Evolutionary conservation across 2,113 vertebrate genomes (phyloP).

Genomic region (Osmerus eperlanus): DNA sequence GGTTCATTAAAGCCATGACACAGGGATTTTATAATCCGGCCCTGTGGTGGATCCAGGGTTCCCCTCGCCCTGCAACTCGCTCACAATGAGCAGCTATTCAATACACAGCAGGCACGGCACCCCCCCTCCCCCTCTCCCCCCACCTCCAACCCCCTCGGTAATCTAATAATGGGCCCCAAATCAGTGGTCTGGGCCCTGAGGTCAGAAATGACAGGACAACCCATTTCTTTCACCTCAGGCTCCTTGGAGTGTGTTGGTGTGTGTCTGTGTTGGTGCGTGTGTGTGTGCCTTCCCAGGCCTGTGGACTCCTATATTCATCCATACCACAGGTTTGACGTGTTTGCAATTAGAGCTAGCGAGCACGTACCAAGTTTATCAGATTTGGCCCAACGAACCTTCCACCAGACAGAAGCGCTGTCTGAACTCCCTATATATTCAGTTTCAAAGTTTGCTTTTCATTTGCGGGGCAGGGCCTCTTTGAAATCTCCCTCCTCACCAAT

Average conservation of each 20-base stretch:
- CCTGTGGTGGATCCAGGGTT: background rate
- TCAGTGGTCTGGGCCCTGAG: background rate
- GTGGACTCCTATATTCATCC: background rate
- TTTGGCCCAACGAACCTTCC: background rate
- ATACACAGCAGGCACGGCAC: constrained; percentile 6
- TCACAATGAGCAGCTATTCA: background rate
- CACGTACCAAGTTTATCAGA: constrained; percentile 9
- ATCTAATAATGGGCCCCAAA: constrained; percentile 19
- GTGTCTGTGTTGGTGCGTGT: background rate
- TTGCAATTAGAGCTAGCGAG: background rate
- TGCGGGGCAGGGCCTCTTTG: background rate
- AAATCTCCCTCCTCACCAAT: constrained; percentile 11
- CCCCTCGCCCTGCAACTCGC: background rate
- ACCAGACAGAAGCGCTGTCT: background rate
- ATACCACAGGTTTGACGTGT: background rate
- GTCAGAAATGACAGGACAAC: background rate
- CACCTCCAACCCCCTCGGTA: background rate
- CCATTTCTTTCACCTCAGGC: background rate
- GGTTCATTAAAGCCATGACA: constrained; percentile 22
- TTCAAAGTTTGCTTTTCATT: constrained; percentile 3
- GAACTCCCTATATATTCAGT: background rate
- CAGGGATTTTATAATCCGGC: constrained; percentile 23
- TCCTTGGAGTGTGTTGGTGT: background rate
- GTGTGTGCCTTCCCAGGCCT: background rate
- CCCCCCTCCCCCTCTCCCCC: background rate